A percentile compares a stretch with the other conserved stretches of the same genome.
Evolutionary conservation across 2,888 invertebrate species (phyloP).

Genomic region (Phasia obesa): DNA sequence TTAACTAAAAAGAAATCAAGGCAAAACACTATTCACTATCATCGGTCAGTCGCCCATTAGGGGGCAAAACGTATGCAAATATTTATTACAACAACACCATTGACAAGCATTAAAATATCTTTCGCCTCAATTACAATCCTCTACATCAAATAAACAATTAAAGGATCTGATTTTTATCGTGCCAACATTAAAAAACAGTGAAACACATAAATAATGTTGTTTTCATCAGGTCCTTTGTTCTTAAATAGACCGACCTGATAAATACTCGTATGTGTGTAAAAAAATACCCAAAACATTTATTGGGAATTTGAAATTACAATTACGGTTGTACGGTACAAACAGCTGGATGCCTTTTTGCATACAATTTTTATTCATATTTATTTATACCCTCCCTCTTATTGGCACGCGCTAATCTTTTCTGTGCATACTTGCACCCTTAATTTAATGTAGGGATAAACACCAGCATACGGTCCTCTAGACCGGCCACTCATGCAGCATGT

Average conservation of each 20-base stretch:
- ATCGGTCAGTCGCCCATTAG: constrained; percentile 56
- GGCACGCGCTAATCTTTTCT: constrained; percentile 61
- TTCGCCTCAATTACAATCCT: constrained; percentile 35
- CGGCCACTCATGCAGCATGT: not conserved
- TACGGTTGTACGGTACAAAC: constrained; percentile 10
- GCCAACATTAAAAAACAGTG: constrained; percentile 27
- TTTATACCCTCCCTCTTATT: constrained; percentile 33
- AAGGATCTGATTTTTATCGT: constrained; percentile 56
- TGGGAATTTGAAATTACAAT: constrained; percentile 35
- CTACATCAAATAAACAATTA: constrained; percentile 35
- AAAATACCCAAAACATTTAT: constrained; percentile 59
- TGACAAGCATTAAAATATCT: not conserved
- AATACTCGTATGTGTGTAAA: constrained; percentile 24
- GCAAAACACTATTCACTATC: constrained; percentile 24
- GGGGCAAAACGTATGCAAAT: constrained; percentile 62
- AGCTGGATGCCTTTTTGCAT: constrained; percentile 62
- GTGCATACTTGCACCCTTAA: constrained; percentile 49
- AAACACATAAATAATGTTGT: constrained; percentile 43
- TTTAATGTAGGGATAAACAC: constrained; percentile 52
- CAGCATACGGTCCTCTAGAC: constrained; percentile 10
- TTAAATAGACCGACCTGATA: constrained; percentile 43
- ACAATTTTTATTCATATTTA: not conserved
- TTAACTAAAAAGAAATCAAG: constrained; percentile 70
- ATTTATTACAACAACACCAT: constrained; percentile 36
- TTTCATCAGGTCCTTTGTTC: constrained; percentile 55